Evolutionary conservation across 2,797 vertebrate genomes (phyloP), one percentile per base, ranked within the genome.

Genomic region (Urophycis tenuis): DNA sequence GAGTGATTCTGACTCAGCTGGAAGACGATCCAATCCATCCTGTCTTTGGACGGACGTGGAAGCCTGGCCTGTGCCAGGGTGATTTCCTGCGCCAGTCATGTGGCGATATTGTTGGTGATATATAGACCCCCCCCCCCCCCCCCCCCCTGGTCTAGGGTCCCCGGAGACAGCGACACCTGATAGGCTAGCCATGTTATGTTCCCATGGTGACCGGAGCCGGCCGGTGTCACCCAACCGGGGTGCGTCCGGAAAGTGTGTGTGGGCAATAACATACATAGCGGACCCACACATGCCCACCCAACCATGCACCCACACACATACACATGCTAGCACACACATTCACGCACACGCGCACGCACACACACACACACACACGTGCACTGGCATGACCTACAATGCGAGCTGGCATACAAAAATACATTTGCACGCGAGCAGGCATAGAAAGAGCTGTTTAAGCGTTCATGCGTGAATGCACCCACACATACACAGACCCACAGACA

Each of bases 221-320:
- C n/a, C 77, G 72, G 60, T 83, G 90, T 90, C 93, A 93, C 87
- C 89, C 88, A 88, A 92, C 79, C 82, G 10, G 84, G 91, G 90
- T 22, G 86, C 89, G 86, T 88, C 86, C 74, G 22, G 25, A 64
- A 77, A 33, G 73, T 78, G 73, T 83, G 81, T 79, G 79, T 74
- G 77, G 79, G 83, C 74, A 32, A 76, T 80, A 39, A 80, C 80
- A 81, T 81, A 82, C 85, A 83, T 77, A 80, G 78, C 81, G 85
- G 83, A 84, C 77, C 17, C 75, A 35, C 82, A 75, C 39, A 72
- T 75, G 75, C 74, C 82, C 77, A 78, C 76, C 29, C 31, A 70
- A 90, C 29, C 29, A 31, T 29, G 8, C 60, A 64, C 67, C 3
- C 5, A 1, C 29, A 70, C 5, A 30, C 67, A 70, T 29, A 70